Conservation (phyloP, 2,797 vertebrate genomes). For the Ambastaia sidthimunki region DNA sequence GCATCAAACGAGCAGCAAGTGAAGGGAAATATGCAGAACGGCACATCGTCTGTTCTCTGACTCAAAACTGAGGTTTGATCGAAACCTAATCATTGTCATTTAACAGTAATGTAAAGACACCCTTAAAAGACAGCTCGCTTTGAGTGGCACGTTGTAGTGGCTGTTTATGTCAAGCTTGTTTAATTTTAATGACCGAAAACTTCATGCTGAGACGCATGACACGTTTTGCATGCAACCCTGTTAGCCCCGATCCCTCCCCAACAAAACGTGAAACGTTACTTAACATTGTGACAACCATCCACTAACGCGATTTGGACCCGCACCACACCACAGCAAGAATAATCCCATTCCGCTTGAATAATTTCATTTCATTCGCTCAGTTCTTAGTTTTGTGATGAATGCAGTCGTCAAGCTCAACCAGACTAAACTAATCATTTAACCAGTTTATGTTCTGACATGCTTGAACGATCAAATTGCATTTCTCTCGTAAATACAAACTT, state of each 20-base stretch:
- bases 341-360: not conserved
- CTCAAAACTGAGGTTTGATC: not conserved
- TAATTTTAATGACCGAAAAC: not conserved
- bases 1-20: conserved; percentile 4
- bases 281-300: not conserved
- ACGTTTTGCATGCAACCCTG: not conserved
- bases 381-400: not conserved
- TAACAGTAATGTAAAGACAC: conserved; percentile 3
- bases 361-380: not conserved
- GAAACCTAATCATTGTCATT: conserved; percentile 10
- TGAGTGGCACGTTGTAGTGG: not conserved
- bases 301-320: not conserved
- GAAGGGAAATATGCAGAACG: conserved; percentile 2
- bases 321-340: not conserved
- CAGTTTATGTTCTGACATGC: too few relatives aligned
- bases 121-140: not conserved
- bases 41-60: conserved; percentile 2
- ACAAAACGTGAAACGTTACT: not conserved
- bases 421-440: too few relatives aligned
- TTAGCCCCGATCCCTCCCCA: not conserved
- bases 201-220: too few relatives aligned
- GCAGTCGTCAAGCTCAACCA: not conserved
- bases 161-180: conserved; percentile 19
- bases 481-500: not conserved
- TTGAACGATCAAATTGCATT: not conserved